Evolutionary conservation across 1,140 invertebrate genomes (phyloP), one percentile per base, ranked within the genome.

Genomic region (Magallana gigas): DNA sequence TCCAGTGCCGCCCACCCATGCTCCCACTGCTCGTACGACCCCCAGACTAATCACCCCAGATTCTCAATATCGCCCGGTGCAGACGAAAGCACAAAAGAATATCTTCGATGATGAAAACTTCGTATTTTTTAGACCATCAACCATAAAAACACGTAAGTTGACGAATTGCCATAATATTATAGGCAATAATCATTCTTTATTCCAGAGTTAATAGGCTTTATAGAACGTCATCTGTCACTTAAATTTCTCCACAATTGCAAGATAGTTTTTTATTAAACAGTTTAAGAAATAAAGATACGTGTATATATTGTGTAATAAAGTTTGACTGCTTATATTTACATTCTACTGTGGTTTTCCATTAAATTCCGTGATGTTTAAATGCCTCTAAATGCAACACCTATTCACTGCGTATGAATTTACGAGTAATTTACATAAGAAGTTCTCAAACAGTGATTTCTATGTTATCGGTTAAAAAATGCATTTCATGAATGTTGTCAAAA

Each of bases 101-200:
- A 18, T 12, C 8, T 76, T 76, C 48, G 68, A 12, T 76, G 36
- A 76, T 76, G 68, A 29, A 23, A 76, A 29, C 68, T 29, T 76
- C 8, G 68, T 76, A 9, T 9, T 76, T 12, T 76, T 76, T 9
- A 76, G 68, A 76, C 68, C 68, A 12, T 76, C 68, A 76, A 76
- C 68, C 68, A 36, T 76, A 4, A 76, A 76, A 76, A 29, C 68
- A 76, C 68, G 68, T 76, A 76, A 76, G 68, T 76, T 11, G 11
- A 12, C 3, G 11, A 71, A 9, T 23, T 18, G 7, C n/a, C n/a
- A 68, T 18, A 14, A 64, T 18, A 8, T 29, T 11, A 11, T 12
- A 23, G 29, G 12, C 18, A 23, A 23, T 7, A 8, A 8, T 23
- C 5, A 71, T 71, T 76, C 14, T 12, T 76, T 12, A 76, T 36